Base-by-base conservation (phyloP, 2,797 vertebrate species). In the Mormyrus hasselquistii region DNA sequence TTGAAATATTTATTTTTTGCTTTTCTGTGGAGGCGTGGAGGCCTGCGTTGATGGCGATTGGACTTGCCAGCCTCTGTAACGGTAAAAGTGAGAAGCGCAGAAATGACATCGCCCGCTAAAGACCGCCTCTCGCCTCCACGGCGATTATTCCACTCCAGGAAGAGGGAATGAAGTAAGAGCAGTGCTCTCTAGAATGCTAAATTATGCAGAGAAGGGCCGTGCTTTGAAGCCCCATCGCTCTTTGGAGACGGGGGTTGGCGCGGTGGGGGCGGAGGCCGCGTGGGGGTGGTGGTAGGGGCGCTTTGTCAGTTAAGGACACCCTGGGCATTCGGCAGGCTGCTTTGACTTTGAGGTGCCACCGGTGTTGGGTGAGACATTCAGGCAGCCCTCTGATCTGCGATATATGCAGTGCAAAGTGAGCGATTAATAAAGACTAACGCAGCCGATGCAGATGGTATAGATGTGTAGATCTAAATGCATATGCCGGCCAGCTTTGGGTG, bases 141-240 rank as follows among this genome's bases (percentile, higher is more conserved):
- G 12, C n/a, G 52, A 65, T 82, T 87, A 82, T 83, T 87, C 38
- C 57, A 62, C 22, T 82, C 85, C 50, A 34, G 65, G 52, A 25
- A 69, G 52, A 59, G 10, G 8, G 65, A 69, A 82, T 50, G 52
- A 49, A 87, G 82, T 38, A 59, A 49, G 50, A 38, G 34, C 59
- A 2, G 50, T 44, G 22, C 65, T 59, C 47, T 79, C 65, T 49
- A 55, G 84, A 79, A 3, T 86, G 49, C 69, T 76, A 8, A 87
- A 87, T 76, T 73, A 87, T 89, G 62, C 89, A 55, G 84, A 34
- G 85, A 69, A 29, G 89, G 62, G 85, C 4, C 50, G 19, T 12
- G 85, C 89, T 87, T 57, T 89, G 85, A 89, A 89, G 89, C 34
- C 84, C 25, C 16, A 8, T 47, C 8, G 76, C 52, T 55, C 84